These are phyloP conservation scores for Pardosa pseudoannulata DNA, from an alignment of 2,888 invertebrate genomes.

Conservation along the genomic window DNA sequence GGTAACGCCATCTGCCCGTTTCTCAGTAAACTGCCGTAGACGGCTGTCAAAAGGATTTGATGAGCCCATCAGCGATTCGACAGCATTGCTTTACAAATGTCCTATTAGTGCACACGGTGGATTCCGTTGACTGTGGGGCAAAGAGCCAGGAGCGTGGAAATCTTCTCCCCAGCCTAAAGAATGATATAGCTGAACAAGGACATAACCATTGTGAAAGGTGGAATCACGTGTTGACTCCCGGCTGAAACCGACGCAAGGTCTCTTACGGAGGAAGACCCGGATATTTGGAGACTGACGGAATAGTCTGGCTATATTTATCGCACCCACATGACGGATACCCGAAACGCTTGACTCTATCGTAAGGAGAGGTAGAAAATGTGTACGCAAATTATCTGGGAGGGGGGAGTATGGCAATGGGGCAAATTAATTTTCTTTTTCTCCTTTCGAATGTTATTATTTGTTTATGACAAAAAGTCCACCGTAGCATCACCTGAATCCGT, in stretches of 20 bases:
- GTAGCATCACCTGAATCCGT: not conserved
- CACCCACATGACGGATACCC: not conserved
- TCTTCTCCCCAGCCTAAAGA: slow-evolving; percentile 20
- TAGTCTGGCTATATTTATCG: slow-evolving; percentile 29
- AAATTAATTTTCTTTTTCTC: not conserved
- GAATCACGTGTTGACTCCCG: slow-evolving; percentile 42
- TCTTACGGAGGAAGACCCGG: slow-evolving; percentile 16
- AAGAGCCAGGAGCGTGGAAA: slow-evolving; percentile 8
- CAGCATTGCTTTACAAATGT: slow-evolving; percentile 1
- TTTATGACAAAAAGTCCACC: not conserved
- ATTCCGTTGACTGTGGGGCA: slow-evolving; percentile 36
- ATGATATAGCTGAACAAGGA: slow-evolving; percentile 56
- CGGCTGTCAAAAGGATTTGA: slow-evolving; percentile 13
- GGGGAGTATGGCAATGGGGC: not conserved
- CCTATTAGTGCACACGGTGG: not conserved
- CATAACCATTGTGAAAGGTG: slow-evolving; percentile 47
- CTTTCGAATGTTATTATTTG: not conserved
- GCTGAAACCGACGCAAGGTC: slow-evolving; percentile 35
- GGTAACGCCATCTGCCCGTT: not conserved
- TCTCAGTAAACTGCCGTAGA: not conserved
- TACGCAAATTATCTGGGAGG: not conserved
- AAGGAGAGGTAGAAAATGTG: not conserved
- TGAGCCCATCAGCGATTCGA: slow-evolving; percentile 19
- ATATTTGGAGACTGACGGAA: slow-evolving; percentile 50
- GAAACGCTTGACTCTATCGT: not conserved